Conservation (phyloP, 1,140 invertebrate species). For the Thereuonema tuberculata region DNA sequence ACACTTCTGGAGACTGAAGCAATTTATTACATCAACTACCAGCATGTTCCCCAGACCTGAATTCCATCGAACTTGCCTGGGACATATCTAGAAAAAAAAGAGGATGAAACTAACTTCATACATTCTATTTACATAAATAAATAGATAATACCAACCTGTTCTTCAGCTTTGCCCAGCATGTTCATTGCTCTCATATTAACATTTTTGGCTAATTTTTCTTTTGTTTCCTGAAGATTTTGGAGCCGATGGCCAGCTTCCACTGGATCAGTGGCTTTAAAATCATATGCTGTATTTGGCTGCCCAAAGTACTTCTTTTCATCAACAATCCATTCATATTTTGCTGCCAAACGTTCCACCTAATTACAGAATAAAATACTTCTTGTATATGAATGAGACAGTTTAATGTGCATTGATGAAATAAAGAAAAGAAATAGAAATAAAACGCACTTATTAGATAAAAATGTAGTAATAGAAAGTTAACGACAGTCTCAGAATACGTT, state of each 20-base stretch:
- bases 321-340: constrained; percentile 58
- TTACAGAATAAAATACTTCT: too few species aligned
- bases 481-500: background rate
- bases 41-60: too few species aligned
- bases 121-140: background rate
- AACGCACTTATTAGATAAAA: too few species aligned
- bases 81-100: too few species aligned
- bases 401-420: too few species aligned
- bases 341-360: constrained; percentile 37
- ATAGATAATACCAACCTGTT: constrained; percentile 41
- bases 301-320: constrained; percentile 67
- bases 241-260: constrained; percentile 41
- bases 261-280: constrained; percentile 42
- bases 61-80: too few species aligned
- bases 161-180: constrained; percentile 70
- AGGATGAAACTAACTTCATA: background rate
- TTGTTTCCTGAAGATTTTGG: constrained; percentile 48
- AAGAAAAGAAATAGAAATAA: too few species aligned
- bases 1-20: too few species aligned
- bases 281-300: constrained; percentile 42
- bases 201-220: constrained; percentile 56
- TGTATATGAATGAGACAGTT: too few species aligned
- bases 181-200: constrained; percentile 77
- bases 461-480: too few species aligned
- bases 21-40: too few species aligned